Percentiles rank a stretch among this genome's conserved stretches.
These are phyloP conservation scores for Tetramorium simillimum DNA, from an alignment of 1,140 invertebrate species.

Conservation along the genomic window DNA sequence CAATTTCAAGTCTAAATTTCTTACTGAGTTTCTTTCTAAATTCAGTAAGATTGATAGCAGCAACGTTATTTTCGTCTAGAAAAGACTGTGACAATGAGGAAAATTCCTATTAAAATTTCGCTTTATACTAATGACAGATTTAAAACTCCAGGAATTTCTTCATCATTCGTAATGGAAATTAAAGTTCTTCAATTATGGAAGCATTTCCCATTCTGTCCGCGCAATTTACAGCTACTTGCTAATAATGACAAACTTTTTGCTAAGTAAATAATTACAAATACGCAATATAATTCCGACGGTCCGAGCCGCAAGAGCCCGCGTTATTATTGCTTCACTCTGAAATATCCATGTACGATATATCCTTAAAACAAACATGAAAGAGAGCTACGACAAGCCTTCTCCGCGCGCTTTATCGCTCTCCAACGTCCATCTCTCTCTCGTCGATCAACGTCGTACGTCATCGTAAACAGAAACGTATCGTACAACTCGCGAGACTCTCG, in stretches of 20 bases:
- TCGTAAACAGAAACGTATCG: conserved; percentile 36
- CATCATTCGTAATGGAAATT: background rate
- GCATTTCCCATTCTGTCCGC: background rate
- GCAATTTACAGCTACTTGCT: background rate
- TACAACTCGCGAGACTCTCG: conserved; percentile 30
- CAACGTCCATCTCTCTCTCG: background rate
- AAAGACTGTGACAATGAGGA: background rate
- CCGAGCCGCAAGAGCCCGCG: too few relatives aligned
- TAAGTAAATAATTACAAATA: background rate
- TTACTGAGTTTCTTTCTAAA: background rate
- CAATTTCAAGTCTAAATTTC: background rate
- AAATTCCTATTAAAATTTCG: background rate
- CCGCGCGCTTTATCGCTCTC: conserved; percentile 10
- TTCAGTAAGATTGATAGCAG: background rate
- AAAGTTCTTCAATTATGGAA: conserved; percentile 8
- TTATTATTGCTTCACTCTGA: background rate
- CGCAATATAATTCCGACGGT: background rate
- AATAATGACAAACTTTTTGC: background rate
- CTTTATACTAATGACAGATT: conserved; percentile 11
- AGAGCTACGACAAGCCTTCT: background rate
- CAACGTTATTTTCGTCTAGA: background rate
- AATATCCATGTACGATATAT: background rate
- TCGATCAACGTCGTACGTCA: conserved; percentile 9
- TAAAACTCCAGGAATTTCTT: background rate
- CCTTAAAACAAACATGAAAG: background rate